Conservation (phyloP, 2,113 vertebrate genomes). For the Panthera tigris region DNA sequence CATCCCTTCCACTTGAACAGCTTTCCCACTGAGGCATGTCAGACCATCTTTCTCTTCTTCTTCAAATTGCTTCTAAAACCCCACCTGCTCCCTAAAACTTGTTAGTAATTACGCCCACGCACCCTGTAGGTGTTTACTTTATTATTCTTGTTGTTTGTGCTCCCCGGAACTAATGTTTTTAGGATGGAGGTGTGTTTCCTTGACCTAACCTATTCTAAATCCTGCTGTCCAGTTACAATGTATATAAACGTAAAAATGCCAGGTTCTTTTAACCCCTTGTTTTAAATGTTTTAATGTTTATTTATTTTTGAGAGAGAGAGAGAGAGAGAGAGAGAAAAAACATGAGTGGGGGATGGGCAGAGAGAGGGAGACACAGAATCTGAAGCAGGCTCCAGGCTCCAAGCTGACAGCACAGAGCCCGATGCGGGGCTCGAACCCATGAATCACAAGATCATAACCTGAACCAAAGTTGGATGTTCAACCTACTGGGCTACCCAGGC, state of each 20-base stretch:
- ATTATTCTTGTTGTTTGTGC: background rate
- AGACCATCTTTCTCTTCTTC: conserved; percentile 10
- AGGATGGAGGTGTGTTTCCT: background rate
- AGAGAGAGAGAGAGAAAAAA: no score
- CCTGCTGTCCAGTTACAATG: background rate
- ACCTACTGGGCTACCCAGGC: no score
- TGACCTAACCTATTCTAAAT: background rate
- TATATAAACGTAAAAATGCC: background rate
- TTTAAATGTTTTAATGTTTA: no score
- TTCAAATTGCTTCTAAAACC: conserved; percentile 38
- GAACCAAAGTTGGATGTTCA: no score
- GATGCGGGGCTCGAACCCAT: no score
- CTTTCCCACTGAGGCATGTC: background rate
- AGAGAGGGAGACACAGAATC: no score
- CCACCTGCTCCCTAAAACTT: conserved; percentile 45
- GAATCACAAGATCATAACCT: no score
- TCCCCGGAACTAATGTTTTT: background rate
- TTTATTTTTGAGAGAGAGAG: no score
- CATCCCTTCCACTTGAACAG: background rate
- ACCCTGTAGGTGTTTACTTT: background rate
- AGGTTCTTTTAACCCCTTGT: background rate
- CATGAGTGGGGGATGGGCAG: no score
- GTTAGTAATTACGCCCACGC: conserved; percentile 52
- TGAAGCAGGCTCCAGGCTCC: no score
- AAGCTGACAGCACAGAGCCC: no score